These are phyloP conservation scores for Drosophila birchii DNA, from an alignment of 2,888 invertebrate species.

Conservation along the genomic window DNA sequence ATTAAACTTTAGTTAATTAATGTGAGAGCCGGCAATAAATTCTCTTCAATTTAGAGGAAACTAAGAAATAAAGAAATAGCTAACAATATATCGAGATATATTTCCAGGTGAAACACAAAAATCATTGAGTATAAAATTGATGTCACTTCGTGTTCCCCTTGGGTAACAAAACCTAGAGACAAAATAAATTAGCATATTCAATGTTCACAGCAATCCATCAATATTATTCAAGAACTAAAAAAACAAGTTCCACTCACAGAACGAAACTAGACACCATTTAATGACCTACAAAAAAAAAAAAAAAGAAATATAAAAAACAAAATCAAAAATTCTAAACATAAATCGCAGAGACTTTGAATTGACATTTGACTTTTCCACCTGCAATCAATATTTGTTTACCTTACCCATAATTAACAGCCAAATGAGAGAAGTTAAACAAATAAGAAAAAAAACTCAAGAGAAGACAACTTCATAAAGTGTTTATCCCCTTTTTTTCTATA, in stretches of 20 bases:
- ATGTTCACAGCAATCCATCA: conserved; percentile 24
- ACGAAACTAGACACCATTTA: conserved; percentile 41
- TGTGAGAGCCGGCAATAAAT: background rate
- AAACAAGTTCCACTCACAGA: conserved; percentile 34
- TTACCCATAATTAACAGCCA: conserved; percentile 57
- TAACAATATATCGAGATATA: background rate
- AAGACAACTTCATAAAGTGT: conserved; percentile 10
- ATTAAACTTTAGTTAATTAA: background rate
- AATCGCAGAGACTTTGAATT: background rate
- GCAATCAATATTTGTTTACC: conserved; percentile 30
- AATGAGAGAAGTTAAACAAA: conserved; percentile 56
- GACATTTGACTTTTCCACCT: conserved; percentile 44
- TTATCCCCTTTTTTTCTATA: background rate
- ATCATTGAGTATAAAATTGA: conserved; percentile 11
- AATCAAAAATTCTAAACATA: conserved; percentile 1
- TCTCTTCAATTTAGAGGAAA: background rate
- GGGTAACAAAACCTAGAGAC: conserved; percentile 1
- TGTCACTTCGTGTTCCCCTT: conserved; percentile 3
- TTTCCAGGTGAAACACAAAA: background rate
- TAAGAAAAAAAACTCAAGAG: conserved; percentile 16
- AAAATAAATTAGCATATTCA: conserved; percentile 17
- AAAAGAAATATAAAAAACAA: background rate
- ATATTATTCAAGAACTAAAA: conserved; percentile 20
- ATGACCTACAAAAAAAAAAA: conserved; percentile 40
- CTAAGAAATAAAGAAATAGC: background rate